Conservation (phyloP, 1,140 invertebrate genomes). For the Drosophila quadrilineata region DNA sequence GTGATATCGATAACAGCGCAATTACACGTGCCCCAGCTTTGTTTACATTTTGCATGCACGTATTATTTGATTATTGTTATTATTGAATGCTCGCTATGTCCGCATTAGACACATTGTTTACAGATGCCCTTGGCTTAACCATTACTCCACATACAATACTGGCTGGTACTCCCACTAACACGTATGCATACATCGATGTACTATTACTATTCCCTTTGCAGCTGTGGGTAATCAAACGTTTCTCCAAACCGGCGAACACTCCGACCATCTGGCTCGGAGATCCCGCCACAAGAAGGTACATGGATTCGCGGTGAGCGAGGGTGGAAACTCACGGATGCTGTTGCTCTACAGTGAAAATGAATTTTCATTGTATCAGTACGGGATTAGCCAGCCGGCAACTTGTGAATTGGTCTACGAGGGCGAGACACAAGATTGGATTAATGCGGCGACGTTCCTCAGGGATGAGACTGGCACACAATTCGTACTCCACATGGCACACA, state of each 20-base stretch:
- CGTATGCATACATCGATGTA: no score
- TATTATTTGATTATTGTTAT: no score
- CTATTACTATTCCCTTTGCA: neutral
- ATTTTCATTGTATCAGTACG: constrained; percentile 32
- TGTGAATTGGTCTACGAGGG: constrained; percentile 51
- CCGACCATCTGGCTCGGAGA: constrained; percentile 12
- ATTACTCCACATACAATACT: neutral
- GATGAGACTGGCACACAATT: constrained; percentile 29
- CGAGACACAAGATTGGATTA: constrained; percentile 70
- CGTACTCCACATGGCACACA: constrained; percentile 63
- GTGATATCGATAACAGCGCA: no score
- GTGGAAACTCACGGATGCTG: constrained; percentile 1
- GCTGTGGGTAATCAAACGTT: constrained; percentile 51
- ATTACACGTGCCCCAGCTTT: no score
- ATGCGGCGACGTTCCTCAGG: constrained; percentile 47
- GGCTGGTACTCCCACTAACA: no score
- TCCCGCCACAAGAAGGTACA: constrained; percentile 41
- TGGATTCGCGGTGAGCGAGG: constrained; percentile 32
- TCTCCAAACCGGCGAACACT: neutral
- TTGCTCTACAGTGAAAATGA: constrained; percentile 53
- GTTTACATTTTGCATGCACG: no score
- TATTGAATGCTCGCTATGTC: no score
- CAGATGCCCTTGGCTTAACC: no score
- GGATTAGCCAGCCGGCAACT: neutral
- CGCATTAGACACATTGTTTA: no score